Evolutionary conservation across 2,797 vertebrate species (phyloP).

Genomic region (Hippocampus kuda): DNA sequence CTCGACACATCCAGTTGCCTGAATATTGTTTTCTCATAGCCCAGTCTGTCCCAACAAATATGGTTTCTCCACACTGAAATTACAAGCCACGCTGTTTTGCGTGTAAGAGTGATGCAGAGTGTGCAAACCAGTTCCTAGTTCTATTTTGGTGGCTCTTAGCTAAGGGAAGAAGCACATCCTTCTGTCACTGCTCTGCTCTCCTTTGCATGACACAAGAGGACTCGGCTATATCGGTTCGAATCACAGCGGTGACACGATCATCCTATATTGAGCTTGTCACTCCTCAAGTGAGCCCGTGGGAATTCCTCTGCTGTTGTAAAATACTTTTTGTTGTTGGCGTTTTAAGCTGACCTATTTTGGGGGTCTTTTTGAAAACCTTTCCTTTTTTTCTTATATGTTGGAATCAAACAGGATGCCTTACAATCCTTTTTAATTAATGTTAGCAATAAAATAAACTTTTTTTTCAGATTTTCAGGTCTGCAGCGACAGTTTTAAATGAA

Average conservation of each 20-base stretch:
- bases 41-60: conserved; percentile 18
- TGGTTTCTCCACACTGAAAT: conserved; percentile 15
- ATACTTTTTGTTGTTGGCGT: neutral
- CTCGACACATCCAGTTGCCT: neutral
- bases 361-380: neutral
- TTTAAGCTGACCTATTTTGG: neutral
- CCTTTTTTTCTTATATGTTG: neutral
- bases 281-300: neutral
- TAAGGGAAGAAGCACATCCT: conserved; percentile 44
- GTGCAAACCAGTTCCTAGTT: conserved; percentile 50
- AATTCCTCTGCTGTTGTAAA: neutral
- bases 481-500: neutral
- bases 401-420: neutral
- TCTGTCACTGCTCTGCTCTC: conserved; percentile 13
- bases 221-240: neutral
- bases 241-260: neutral
- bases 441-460: too few relatives aligned
- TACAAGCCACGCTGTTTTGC: conserved; percentile 25
- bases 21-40: neutral
- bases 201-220: conserved; percentile 13
- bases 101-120: conserved; percentile 35
- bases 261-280: neutral
- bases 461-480: neutral
- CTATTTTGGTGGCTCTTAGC: conserved; percentile 50
- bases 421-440: neutral